These are phyloP conservation scores for Malaclemys terrapin DNA, from an alignment of 2,113 vertebrate genomes.

Conservation along the genomic window DNA sequence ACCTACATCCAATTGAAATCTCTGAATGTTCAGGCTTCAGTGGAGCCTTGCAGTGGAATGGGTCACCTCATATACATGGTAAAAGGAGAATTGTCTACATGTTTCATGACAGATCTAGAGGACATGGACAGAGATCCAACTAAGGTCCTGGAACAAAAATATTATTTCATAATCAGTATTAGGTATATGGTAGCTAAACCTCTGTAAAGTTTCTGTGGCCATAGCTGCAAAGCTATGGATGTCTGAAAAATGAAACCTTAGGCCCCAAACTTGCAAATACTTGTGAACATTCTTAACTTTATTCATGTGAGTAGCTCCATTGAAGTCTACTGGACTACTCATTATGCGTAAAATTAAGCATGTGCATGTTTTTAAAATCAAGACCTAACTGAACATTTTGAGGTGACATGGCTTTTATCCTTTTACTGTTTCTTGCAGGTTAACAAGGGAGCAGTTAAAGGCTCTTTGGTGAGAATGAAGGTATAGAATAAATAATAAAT, in stretches of 20 bases:
- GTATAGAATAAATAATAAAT: neutral
- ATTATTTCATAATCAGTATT: neutral
- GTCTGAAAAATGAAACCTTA: neutral
- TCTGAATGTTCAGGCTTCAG: neutral
- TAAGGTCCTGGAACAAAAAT: neutral
- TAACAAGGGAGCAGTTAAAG: neutral
- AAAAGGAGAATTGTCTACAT: neutral
- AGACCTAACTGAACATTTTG: fast-evolving
- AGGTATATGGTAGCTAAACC: neutral
- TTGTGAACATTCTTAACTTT: neutral
- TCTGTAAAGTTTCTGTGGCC: neutral
- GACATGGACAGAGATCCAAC: neutral
- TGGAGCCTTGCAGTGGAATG: neutral
- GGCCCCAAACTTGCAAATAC: neutral
- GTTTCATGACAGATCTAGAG: neutral
- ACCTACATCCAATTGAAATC: neutral
- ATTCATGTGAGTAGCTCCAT: neutral
- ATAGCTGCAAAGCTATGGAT: neutral
- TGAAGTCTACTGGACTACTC: neutral
- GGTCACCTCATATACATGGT: neutral
- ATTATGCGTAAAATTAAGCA: neutral
- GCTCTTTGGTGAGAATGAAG: neutral
- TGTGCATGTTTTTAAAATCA: neutral
- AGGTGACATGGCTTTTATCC: neutral
- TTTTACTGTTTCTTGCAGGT: neutral